These are phyloP conservation scores for Lycodopsis pacificus DNA, from an alignment of 2,797 vertebrate genomes.

Conservation along the genomic window DNA sequence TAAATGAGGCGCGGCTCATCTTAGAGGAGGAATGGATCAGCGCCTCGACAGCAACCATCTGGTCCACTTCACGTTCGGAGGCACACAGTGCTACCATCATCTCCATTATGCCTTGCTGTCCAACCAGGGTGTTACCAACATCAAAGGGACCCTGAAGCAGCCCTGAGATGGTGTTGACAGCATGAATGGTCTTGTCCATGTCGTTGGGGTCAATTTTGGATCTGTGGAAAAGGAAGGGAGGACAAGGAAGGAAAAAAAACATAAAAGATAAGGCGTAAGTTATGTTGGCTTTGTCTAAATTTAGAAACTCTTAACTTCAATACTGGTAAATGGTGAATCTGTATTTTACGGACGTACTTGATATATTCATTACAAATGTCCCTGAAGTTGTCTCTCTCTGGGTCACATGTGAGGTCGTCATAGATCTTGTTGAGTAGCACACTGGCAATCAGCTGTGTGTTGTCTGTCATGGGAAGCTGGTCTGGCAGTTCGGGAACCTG, in stretches of 20 bases:
- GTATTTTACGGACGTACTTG: constrained; percentile 85
- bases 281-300: neutral
- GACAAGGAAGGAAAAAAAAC: neutral
- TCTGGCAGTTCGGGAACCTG: constrained; percentile 93
- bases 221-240: constrained; percentile 75
- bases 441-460: constrained; percentile 94
- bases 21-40: constrained; percentile 95
- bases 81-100: constrained; percentile 98
- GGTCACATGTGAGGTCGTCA: constrained; percentile 93
- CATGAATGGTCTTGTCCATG: constrained; percentile 97
- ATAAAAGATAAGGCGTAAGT: neutral
- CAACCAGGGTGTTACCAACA: constrained; percentile 91
- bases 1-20: constrained; percentile 95
- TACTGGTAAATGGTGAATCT: neutral
- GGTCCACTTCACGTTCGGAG: constrained; percentile 95
- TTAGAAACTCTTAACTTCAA: neutral
- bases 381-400: constrained; percentile 91
- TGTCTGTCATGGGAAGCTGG: constrained; percentile 93
- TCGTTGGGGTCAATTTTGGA: constrained; percentile 94
- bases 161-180: constrained; percentile 93
- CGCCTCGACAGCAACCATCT: constrained; percentile 96
- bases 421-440: constrained; percentile 94
- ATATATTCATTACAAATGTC: constrained; percentile 93
- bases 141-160: constrained; percentile 97
- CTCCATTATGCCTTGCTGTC: constrained; percentile 95